A percentile compares a stretch with the other conserved stretches of the same genome.
Conservation (phyloP, 92 coral and sea anemone genomes). For the Palythoa caribaeorum region DNA sequence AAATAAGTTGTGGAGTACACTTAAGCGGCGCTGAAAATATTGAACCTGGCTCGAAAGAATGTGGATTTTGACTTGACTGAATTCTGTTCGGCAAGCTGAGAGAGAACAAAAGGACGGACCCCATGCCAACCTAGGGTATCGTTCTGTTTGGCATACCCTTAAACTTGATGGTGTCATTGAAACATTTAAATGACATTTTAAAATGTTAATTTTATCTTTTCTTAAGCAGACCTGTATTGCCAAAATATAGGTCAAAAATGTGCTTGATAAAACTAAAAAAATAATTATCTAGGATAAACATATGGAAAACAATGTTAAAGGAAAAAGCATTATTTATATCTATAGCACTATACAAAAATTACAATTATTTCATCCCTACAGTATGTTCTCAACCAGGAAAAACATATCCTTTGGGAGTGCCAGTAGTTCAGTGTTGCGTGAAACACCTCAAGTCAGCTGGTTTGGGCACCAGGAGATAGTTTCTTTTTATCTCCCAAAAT, state of each 20-base stretch:
- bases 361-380: slow-evolving; percentile 1
- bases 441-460: background rate
- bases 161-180: too few species aligned
- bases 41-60: too few species aligned
- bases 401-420: background rate
- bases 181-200: background rate
- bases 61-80: too few species aligned
- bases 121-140: too few species aligned
- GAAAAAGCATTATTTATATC: background rate
- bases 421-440: background rate
- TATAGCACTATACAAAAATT: too few species aligned
- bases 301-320: background rate
- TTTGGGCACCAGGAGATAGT: background rate
- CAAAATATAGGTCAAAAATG: background rate
- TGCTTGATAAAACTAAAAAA: background rate
- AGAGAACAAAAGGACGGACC: too few species aligned
- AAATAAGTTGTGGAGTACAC: too few species aligned
- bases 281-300: background rate
- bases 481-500: background rate
- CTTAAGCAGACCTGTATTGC: background rate
- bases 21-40: too few species aligned
- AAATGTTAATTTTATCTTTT: background rate
- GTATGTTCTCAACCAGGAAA: background rate
- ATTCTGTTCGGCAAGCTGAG: too few species aligned
- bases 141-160: too few species aligned